These are phyloP conservation scores for Drosophila asahinai DNA, from an alignment of 1,140 invertebrate species.

Conservation along the genomic window DNA sequence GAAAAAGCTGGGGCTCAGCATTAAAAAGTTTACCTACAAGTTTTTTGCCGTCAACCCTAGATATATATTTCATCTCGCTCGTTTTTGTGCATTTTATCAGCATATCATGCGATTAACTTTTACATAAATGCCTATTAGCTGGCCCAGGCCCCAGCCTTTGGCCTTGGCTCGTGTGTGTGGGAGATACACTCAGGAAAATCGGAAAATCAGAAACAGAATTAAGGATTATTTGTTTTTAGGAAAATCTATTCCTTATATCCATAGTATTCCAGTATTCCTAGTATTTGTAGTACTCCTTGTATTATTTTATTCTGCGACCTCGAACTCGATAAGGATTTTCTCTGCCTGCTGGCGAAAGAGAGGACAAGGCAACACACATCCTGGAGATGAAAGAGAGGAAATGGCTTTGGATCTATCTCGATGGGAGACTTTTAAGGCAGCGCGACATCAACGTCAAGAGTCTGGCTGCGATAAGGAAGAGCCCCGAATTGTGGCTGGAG, in stretches of 20 bases:
- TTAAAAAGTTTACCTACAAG: slow-evolving; percentile 33
- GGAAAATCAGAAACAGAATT: too few species aligned
- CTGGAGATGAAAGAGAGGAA: slow-evolving; percentile 1
- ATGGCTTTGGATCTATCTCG: slow-evolving; percentile 10
- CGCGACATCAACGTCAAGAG: slow-evolving; percentile 42
- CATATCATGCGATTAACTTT: slow-evolving; percentile 60
- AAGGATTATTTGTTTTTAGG: too few species aligned
- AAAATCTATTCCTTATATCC: too few species aligned
- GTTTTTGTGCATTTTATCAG: slow-evolving; percentile 54
- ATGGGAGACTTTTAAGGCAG: slow-evolving; percentile 34
- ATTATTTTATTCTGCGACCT: too few species aligned
- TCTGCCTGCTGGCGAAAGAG: background rate
- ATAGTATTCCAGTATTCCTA: too few species aligned
- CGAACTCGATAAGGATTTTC: background rate
- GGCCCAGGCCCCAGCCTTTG: slow-evolving; percentile 1
- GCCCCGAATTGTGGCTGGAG: background rate
- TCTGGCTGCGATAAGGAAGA: slow-evolving; percentile 37
- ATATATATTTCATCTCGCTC: slow-evolving; percentile 3
- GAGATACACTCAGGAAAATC: slow-evolving; percentile 9
- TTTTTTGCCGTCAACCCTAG: background rate
- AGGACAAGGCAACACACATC: background rate
- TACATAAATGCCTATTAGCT: slow-evolving; percentile 59
- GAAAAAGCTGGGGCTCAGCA: slow-evolving; percentile 15
- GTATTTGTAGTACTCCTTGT: too few species aligned
- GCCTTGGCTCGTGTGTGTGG: slow-evolving; percentile 5